A percentile compares a stretch with the other conserved stretches of the same genome.
phyloP scores from a whole-genome alignment of 1,140 invertebrate genomes.

The Amphibalanus amphitrite region DNA sequence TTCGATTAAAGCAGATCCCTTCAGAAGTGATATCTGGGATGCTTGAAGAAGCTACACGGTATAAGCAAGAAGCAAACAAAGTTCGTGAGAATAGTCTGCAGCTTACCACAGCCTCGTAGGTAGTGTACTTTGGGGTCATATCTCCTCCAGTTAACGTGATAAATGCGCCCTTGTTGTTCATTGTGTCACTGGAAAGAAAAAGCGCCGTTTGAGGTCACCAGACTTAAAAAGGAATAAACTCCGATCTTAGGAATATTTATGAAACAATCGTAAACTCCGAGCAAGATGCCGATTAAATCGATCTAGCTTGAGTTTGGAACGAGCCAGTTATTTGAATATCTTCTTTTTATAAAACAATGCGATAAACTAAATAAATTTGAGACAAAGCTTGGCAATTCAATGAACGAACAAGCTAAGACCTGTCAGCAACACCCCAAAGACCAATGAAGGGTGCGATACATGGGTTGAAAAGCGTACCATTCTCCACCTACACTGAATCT shows the following conservation, averaged over 20 bases:
- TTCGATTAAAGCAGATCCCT: no score
- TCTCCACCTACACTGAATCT: no score
- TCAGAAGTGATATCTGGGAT: no score
- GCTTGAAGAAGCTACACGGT: no score
- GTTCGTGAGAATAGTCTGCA: no score
- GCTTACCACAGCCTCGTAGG: slow-evolving; percentile 82
- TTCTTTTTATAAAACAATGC: no score
- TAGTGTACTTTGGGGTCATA: slow-evolving; percentile 73
- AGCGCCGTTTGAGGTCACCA: not conserved
- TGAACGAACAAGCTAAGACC: not conserved
- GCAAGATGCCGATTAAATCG: not conserved
- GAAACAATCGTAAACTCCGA: not conserved
- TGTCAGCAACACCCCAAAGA: not conserved
- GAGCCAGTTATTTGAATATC: not conserved
- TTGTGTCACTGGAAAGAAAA: slow-evolving; percentile 67
- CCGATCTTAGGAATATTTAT: no score
- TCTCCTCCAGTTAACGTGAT: slow-evolving; percentile 84
- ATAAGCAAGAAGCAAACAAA: no score
- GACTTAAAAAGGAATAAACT: not conserved
- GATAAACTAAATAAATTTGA: no score
- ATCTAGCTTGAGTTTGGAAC: not conserved
- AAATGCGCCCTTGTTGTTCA: slow-evolving; percentile 96
- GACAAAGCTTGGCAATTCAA: not conserved
- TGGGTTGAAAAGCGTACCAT: no score
- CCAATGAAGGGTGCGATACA: not conserved